Evolutionary conservation across 1,140 invertebrate genomes (phyloP), one percentile per base, ranked within the genome.

Genomic region (Achatina immaculata): DNA sequence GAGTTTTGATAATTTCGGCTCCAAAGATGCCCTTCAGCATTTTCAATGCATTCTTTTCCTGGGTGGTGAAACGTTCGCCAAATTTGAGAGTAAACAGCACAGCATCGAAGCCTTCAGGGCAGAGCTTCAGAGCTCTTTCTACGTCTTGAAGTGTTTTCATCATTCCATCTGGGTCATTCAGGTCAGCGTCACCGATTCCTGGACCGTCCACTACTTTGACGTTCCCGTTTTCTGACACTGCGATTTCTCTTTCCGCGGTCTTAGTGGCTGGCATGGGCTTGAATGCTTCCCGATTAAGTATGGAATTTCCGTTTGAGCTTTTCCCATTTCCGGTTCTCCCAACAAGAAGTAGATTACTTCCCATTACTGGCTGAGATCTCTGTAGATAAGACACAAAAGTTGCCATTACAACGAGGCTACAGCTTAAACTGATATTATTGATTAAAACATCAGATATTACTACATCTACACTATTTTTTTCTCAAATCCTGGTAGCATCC

Each of bases 271-370:
- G 2, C 4, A 14, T 38, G 9, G 40, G 7, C 7, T 69, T 7
- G 40, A 69, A 69, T 7, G 34, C 66, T n/a, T 69, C n/a, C 24
- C n/a, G 7, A 42, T 31, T 31, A 16, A 69, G 34, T 14, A 55
- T 55, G n/a, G 51, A 55, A n/a, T 55, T 55, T 55, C 51, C 51
- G n/a, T 14, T 16, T 16, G 62, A 9, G n/a, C 62, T 66, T 36
- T 66, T 66, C 34, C 62, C 62, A 66, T 66, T n/a, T 7, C 66
- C 66, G 14, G 9, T 69, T 69, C 40, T 31, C 6, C 66, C 66
- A 42, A 69, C 40, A 42, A 69, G 66, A 36, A 69, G 40, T 69
- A 69, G 24, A n/a, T 69, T 42, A n/a, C n/a, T n/a, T n/a, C n/a
- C n/a, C n/a, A n/a, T n/a, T n/a, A n/a, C n/a, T n/a, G n/a, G n/a